phyloP scores from a whole-genome alignment of 2,113 vertebrate genomes.

The Centrocercus urophasianus region DNA sequence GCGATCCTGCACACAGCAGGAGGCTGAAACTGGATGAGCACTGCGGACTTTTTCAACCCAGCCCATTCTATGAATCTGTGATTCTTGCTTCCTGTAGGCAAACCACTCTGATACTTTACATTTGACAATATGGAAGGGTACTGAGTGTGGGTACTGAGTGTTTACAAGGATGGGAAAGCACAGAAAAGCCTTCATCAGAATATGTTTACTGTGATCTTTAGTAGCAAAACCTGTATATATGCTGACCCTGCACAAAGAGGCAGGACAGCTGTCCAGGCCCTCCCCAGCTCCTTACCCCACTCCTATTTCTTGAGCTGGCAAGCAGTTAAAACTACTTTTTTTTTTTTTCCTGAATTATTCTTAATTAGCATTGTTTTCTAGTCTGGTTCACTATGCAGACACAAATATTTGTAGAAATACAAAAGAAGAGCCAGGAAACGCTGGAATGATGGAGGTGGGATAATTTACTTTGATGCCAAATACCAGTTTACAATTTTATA shows the following conservation, averaged over 20 bases:
- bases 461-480: not conserved
- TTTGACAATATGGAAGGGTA: not conserved
- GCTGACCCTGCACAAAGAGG: not conserved
- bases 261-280: not conserved
- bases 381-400: not conserved
- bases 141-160: not conserved
- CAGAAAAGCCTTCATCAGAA: not conserved
- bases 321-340: not conserved
- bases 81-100: not conserved
- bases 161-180: not conserved
- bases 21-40: no score
- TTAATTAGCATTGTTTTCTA: not conserved
- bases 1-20: no score
- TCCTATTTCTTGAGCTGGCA: not conserved
- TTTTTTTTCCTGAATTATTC: not conserved
- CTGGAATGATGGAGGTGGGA: not conserved
- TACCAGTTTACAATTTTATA: not conserved
- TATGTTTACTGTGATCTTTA: not conserved
- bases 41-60: no score
- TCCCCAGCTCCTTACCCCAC: not conserved
- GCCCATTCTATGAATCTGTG: no score
- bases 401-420: not conserved
- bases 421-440: not conserved
- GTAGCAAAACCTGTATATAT: accelerated
- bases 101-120: not conserved